Evolutionary conservation across 1,140 invertebrate species (phyloP), one percentile per base, ranked within the genome.

Genomic region (Capitella teleta): DNA sequence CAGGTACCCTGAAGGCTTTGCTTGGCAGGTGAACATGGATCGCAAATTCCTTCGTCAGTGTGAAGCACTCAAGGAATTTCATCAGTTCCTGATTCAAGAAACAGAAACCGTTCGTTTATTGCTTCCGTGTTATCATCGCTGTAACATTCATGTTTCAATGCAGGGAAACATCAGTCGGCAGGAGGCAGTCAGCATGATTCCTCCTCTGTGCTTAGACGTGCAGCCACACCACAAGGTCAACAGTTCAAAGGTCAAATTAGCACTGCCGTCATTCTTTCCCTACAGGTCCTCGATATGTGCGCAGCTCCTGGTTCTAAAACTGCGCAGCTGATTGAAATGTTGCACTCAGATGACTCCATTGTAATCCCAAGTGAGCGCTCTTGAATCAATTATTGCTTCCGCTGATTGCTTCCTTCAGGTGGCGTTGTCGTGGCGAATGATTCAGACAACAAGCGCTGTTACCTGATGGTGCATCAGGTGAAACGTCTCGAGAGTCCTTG

Each of bases 291-390:
- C 48, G 94, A 98, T 64, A 93, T 98, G 90, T 98, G 94, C 77
- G 94, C 94, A 8, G 92, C 94, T 16, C 94, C 95, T 1, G 94
- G 94, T 1, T 96, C 91, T 2, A 99, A 99, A 76, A 98, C 96
- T 21, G 90, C 92, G 14, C 96, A 99, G 75, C 70, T 99, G 0
- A 91, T 99, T 61, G 95, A 99, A 75, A 83, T 88, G 61, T 76
- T 99, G 53, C 93, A 40, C 38, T 40, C 5, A 2, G 19, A 40
- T 24, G 19, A 4, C 2, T 24, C 38, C 10, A 24, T 21, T 24
- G 19, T 24, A 1, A 24, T 40, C n/a, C n/a, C n/a, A n/a, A n/a
- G n/a, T n/a, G n/a, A n/a, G n/a, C n/a, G n/a, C n/a, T n/a, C n/a
- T n/a, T n/a, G n/a, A n/a, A n/a, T n/a, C n/a, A n/a, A n/a, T 45